Evolutionary conservation across 1,140 invertebrate genomes (phyloP).

Genomic region (Scylla paramamosain): DNA sequence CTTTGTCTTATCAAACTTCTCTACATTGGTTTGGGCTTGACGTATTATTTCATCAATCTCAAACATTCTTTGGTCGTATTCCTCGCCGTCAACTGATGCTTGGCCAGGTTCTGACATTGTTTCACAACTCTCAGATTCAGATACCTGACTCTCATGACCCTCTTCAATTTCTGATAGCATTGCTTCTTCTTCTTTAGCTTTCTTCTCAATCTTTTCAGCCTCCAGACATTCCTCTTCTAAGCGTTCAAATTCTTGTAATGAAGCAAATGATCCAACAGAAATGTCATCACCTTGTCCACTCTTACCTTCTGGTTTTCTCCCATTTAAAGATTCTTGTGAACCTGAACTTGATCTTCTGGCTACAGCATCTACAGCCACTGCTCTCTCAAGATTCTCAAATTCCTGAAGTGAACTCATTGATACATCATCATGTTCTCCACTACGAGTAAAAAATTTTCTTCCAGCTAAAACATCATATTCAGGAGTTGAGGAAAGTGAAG

Average conservation of each 20-base stretch:
- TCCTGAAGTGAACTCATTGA: conserved; percentile 96
- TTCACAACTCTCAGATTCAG: conserved; percentile 86
- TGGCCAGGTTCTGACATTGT: conserved; percentile 82
- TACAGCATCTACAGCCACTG: conserved; percentile 80
- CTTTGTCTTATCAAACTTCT: conserved; percentile 82
- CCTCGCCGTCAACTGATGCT: conserved; percentile 83
- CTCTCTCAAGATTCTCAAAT: conserved; percentile 94
- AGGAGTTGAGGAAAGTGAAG: conserved; percentile 89
- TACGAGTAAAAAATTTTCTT: conserved; percentile 88
- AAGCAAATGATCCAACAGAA: conserved; percentile 93
- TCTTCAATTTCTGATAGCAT: conserved; percentile 88
- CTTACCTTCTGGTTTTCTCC: conserved; percentile 71
- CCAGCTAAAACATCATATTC: conserved; percentile 91
- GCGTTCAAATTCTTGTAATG: conserved; percentile 96
- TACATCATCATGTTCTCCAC: conserved; percentile 93
- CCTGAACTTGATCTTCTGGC: conserved; percentile 76
- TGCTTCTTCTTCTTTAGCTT: conserved; percentile 90
- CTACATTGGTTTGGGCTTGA: conserved; percentile 86
- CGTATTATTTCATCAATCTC: conserved; percentile 88
- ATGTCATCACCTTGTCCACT: conserved; percentile 90
- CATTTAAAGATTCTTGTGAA: conserved; percentile 77
- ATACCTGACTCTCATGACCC: conserved; percentile 85
- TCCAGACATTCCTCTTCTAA: conserved; percentile 93
- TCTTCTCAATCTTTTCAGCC: conserved; percentile 89
- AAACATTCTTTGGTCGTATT: conserved; percentile 87